These are phyloP conservation scores for Drosophila varians DNA, from an alignment of 1,140 invertebrate species.

Conservation along the genomic window DNA sequence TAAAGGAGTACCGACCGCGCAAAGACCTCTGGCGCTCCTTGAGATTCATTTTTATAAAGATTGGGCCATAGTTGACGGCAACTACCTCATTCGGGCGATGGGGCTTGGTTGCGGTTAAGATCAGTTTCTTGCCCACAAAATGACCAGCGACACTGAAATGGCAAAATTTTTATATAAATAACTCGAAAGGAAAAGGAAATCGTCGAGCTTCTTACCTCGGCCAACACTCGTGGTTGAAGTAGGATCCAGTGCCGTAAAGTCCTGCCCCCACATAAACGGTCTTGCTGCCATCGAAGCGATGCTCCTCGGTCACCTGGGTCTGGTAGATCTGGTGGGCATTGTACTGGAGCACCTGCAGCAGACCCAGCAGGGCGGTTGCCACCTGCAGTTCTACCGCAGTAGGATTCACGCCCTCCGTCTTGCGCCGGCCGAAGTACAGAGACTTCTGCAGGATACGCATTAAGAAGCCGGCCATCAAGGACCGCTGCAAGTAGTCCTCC, in stretches of 20 bases:
- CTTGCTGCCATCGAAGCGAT: conserved; percentile 85
- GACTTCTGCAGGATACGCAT: conserved; percentile 88
- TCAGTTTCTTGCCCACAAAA: conserved; percentile 89
- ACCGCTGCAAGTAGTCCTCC: conserved; percentile 90
- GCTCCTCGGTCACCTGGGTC: conserved; percentile 85
- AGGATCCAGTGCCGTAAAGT: conserved; percentile 90
- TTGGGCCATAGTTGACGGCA: conserved; percentile 93
- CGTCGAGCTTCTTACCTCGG: conserved; percentile 84
- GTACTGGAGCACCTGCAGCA: conserved; percentile 93
- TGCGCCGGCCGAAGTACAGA: conserved; percentile 85
- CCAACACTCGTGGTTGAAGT: conserved; percentile 95
- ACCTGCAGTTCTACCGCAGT: conserved; percentile 85
- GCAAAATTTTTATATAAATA: background rate
- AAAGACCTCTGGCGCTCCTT: conserved; percentile 88
- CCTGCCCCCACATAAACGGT: conserved; percentile 89
- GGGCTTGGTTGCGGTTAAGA: conserved; percentile 88
- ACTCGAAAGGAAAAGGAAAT: background rate
- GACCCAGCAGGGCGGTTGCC: conserved; percentile 87
- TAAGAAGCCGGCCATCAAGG: conserved; percentile 91
- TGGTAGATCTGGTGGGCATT: conserved; percentile 96
- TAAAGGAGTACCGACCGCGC: conserved; percentile 91
- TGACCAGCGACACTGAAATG: conserved; percentile 88
- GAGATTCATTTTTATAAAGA: conserved; percentile 88
- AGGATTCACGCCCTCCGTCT: conserved; percentile 80
- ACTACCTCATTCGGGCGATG: conserved; percentile 88